Conservation (phyloP, 2,888 invertebrate species). For the Chaitophorus viminalis region DNA sequence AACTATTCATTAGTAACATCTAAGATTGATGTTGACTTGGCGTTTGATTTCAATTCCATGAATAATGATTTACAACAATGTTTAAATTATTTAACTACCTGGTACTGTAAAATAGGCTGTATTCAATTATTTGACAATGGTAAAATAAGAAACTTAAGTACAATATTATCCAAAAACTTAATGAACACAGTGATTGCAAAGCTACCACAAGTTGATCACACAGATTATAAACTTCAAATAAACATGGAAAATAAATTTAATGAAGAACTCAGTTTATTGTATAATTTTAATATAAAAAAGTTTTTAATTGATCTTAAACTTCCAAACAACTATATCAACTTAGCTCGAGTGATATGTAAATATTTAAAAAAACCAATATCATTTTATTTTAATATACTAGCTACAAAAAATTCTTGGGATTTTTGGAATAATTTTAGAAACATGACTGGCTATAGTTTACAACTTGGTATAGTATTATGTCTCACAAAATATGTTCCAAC, state of each 20-base stretch:
- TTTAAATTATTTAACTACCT: conserved; percentile 30
- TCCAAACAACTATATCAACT: conserved; percentile 14
- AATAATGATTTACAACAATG: conserved; percentile 12
- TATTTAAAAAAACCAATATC: conserved; percentile 24
- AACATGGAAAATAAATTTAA: conserved; percentile 50
- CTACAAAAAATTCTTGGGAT: conserved; percentile 43
- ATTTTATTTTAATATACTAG: conserved; percentile 34
- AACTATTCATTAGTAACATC: conserved; percentile 18
- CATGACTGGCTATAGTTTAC: conserved; percentile 39
- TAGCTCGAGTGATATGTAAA: conserved; percentile 46
- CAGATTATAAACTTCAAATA: conserved; percentile 26
- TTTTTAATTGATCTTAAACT: conserved; percentile 33
- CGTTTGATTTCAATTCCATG: conserved; percentile 26
- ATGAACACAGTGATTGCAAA: conserved; percentile 32
- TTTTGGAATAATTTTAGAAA: conserved; percentile 53
- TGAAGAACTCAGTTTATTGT: conserved; percentile 17
- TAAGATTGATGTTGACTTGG: conserved; percentile 47
- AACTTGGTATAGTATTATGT: conserved; percentile 24
- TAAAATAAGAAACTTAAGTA: neutral
- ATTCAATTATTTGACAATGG: conserved; percentile 19
- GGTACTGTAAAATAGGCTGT: conserved; percentile 38
- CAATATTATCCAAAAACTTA: neutral
- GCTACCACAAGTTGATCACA: conserved; percentile 46
- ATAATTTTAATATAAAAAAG: conserved; percentile 39
- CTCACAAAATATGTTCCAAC: conserved; percentile 37